phyloP scores from a whole-genome alignment of 2,797 vertebrate species.

The Poeciliopsis gracilis region DNA sequence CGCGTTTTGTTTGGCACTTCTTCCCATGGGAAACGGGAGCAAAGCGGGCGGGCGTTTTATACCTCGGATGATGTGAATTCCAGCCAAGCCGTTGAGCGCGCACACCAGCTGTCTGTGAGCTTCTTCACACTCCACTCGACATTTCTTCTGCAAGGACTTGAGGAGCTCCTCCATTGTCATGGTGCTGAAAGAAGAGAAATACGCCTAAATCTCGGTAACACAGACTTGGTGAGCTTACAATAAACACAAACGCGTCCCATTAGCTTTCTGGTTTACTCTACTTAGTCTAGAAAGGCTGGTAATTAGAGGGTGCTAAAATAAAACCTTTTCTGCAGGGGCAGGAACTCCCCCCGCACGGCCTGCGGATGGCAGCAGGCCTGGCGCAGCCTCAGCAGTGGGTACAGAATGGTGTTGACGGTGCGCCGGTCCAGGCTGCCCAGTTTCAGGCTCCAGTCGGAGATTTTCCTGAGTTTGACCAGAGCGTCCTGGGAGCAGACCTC shows the following conservation, averaged over 20 bases:
- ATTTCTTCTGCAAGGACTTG: slow-evolving; percentile 97
- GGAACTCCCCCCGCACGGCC: slow-evolving; percentile 96
- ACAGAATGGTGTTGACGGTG: slow-evolving; percentile 92
- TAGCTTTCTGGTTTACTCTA: slow-evolving; percentile 21
- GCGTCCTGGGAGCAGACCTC: slow-evolving; percentile 98
- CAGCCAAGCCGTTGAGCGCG: slow-evolving; percentile 95
- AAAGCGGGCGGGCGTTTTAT: slow-evolving; percentile 40
- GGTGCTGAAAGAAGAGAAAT: slow-evolving; percentile 80
- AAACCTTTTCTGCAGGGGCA: slow-evolving; percentile 94
- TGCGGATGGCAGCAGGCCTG: slow-evolving; percentile 99
- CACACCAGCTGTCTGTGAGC: slow-evolving; percentile 96
- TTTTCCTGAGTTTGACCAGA: slow-evolving; percentile 92
- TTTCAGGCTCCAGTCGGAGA: slow-evolving; percentile 96
- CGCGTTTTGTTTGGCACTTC: slow-evolving; percentile 47
- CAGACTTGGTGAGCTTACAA: slow-evolving; percentile 43
- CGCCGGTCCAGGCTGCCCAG: slow-evolving; percentile 95
- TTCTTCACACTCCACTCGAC: slow-evolving; percentile 96
- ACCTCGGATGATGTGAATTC: slow-evolving; percentile 99
- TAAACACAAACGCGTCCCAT: slow-evolving; percentile 46
- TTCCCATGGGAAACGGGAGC: slow-evolving; percentile 72
- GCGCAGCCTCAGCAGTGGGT: slow-evolving; percentile 91
- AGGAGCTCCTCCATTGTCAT: slow-evolving; percentile 99
- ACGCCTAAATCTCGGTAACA: slow-evolving; percentile 33
- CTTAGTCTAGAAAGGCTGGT: slow-evolving; percentile 25
- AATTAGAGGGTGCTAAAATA: slow-evolving; percentile 48